These are phyloP conservation scores for Thalassoma bifasciatum DNA, from an alignment of 2,113 vertebrate species.

Conservation along the genomic window DNA sequence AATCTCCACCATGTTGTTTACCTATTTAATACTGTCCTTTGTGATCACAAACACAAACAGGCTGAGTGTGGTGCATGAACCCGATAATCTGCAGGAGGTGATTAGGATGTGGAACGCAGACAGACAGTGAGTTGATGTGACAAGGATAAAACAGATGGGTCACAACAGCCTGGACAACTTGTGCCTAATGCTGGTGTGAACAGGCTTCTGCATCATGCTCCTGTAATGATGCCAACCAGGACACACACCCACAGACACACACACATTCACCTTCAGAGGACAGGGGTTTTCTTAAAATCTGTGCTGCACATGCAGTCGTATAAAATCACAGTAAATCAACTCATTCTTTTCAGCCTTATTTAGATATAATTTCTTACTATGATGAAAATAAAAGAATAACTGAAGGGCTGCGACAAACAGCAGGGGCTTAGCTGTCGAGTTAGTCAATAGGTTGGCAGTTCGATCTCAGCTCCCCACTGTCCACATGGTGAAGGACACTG, in stretches of 20 bases:
- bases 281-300: background rate
- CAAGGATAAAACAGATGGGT: background rate
- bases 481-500: no score
- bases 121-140: constrained; percentile 39
- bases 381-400: background rate
- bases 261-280: no score
- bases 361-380: background rate
- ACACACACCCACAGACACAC: background rate
- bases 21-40: no score
- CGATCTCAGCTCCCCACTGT: no score
- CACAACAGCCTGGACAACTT: constrained; percentile 18
- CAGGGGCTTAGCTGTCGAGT: no score
- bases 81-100: background rate
- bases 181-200: background rate
- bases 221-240: background rate
- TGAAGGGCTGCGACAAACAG: no score
- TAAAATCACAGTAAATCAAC: background rate
- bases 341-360: background rate
- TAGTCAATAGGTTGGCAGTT: no score
- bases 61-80: constrained; percentile 2
- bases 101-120: background rate
- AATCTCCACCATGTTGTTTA: background rate
- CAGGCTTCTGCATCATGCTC: background rate
- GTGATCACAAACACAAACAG: background rate
- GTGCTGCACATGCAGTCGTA: background rate